These are phyloP conservation scores for Stenchaetothrips biformis DNA, from an alignment of 2,888 invertebrate species.

Conservation along the genomic window DNA sequence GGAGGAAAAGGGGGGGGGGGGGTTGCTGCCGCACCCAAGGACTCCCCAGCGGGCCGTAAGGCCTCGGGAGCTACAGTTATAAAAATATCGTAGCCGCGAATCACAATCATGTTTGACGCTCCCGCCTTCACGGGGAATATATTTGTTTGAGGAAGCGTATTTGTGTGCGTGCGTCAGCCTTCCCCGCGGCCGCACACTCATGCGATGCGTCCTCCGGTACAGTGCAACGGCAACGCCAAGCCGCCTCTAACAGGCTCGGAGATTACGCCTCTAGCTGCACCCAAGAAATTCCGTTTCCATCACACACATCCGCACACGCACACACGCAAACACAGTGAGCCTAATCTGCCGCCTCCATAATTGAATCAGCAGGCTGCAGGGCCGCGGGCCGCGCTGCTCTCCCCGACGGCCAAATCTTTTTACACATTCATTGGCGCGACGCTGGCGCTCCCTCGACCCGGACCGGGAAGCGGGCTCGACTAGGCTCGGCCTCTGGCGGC, in stretches of 20 bases:
- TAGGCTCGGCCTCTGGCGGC: too few species aligned
- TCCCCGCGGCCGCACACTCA: background rate
- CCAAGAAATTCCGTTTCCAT: too few species aligned
- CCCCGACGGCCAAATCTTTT: background rate
- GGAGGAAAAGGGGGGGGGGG: background rate
- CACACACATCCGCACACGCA: too few species aligned
- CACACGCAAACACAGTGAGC: too few species aligned
- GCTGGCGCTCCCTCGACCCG: background rate
- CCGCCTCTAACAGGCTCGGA: too few species aligned
- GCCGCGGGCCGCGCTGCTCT: background rate
- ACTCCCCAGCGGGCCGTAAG: background rate
- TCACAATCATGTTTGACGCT: conserved; percentile 1
- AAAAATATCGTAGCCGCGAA: conserved; percentile 9
- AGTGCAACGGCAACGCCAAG: too few species aligned
- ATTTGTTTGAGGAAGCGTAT: too few species aligned
- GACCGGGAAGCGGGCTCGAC: too few species aligned
- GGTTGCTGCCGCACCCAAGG: background rate
- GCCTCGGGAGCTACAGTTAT: background rate
- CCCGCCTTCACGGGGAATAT: background rate
- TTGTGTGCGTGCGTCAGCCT: too few species aligned
- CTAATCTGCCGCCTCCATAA: too few species aligned
- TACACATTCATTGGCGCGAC: background rate
- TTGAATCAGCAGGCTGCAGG: background rate
- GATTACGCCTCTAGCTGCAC: too few species aligned
- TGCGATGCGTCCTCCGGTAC: background rate